Conservation (phyloP, 2,888 invertebrate species). For the Arge pagana region DNA sequence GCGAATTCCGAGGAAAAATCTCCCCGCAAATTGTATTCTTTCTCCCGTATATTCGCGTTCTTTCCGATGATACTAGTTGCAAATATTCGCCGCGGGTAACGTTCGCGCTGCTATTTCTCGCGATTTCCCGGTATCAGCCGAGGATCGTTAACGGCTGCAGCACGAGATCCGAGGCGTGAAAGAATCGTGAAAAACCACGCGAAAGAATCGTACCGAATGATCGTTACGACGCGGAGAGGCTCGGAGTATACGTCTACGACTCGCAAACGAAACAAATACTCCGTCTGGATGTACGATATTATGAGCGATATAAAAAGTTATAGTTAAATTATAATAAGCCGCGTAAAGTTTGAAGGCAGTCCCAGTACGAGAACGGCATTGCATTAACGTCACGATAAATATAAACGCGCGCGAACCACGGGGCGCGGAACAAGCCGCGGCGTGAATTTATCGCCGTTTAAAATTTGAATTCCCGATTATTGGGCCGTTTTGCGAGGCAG, state of each 20-base stretch:
- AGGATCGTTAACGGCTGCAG: no score
- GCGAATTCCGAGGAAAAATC: no score
- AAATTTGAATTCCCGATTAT: constrained; percentile 47
- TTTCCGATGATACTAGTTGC: no score
- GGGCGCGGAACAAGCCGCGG: constrained; percentile 22
- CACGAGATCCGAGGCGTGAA: no score
- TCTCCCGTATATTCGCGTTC: no score
- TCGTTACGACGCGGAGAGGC: no score
- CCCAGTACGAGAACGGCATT: constrained; percentile 36
- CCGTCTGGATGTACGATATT: constrained; percentile 34
- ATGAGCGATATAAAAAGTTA: constrained; percentile 52
- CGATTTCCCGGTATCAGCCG: no score
- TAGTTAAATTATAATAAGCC: constrained; percentile 54
- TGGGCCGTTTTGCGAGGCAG: constrained; percentile 34
- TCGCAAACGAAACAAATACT: constrained; percentile 31
- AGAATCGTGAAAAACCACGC: no score
- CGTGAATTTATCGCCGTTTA: constrained; percentile 45
- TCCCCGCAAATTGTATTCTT: no score
- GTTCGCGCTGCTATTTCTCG: no score
- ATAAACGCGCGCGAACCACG: constrained; percentile 38
- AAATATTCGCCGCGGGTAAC: no score
- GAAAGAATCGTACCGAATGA: no score
- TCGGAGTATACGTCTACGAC: constrained; percentile 32
- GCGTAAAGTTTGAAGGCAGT: constrained; percentile 29
- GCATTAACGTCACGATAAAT: constrained; percentile 43